Evolutionary conservation across 2,888 invertebrate species (phyloP).

Genomic region (Cataglyphis albicans): DNA sequence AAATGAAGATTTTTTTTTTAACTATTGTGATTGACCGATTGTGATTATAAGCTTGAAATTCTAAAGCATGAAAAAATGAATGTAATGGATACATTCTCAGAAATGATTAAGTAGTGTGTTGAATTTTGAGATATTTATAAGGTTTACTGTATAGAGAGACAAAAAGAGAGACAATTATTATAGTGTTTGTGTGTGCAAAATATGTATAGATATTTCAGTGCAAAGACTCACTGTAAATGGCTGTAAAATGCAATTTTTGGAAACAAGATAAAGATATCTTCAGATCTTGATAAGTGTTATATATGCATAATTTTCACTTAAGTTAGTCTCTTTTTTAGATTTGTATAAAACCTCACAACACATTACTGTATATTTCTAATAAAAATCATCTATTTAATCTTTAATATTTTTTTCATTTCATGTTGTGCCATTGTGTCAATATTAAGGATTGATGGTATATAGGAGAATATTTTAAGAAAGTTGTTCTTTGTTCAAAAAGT

Average conservation of each 20-base stretch:
- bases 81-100: slow-evolving; percentile 50
- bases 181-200: slow-evolving; percentile 43
- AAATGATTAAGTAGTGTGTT: slow-evolving; percentile 70
- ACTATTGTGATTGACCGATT: slow-evolving; percentile 18
- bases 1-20: slow-evolving; percentile 1
- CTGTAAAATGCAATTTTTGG: slow-evolving; percentile 36
- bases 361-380: slow-evolving; percentile 82
- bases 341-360: slow-evolving; percentile 79
- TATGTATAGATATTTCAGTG: slow-evolving; percentile 56
- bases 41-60: slow-evolving; percentile 47
- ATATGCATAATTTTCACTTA: slow-evolving; percentile 66
- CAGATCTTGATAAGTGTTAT: slow-evolving; percentile 43
- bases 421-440: not conserved
- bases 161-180: slow-evolving; percentile 47
- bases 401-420: not conserved
- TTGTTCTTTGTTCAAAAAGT: not conserved
- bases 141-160: slow-evolving; percentile 56
- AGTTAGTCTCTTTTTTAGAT: slow-evolving; percentile 76
- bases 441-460: not conserved
- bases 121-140: slow-evolving; percentile 77
- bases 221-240: slow-evolving; percentile 23
- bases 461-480: not conserved
- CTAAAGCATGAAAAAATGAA: slow-evolving; percentile 45
- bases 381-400: slow-evolving; percentile 76
- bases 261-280: slow-evolving; percentile 21